Evolutionary conservation across 2,888 invertebrate genomes (phyloP).

Genomic region (Hoplodrina blanda): DNA sequence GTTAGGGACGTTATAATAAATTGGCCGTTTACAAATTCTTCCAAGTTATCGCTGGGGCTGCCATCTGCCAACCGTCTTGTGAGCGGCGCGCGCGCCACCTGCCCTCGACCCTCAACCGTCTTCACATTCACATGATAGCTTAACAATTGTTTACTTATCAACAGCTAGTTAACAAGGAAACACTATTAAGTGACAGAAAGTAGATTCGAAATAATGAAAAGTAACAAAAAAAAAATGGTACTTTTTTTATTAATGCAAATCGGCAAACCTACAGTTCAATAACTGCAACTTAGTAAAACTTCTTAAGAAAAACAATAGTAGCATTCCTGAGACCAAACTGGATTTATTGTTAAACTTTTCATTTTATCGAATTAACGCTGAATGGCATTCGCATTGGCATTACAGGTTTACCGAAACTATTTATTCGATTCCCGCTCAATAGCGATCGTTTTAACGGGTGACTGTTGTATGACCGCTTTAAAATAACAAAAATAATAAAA

Average conservation of each 20-base stretch:
- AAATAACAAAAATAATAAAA: conserved; percentile 59
- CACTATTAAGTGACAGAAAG: conserved; percentile 5
- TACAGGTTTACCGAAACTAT: conserved; percentile 33
- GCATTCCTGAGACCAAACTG: conserved; percentile 3
- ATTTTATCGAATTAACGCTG: conserved; percentile 27
- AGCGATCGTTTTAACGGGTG: conserved; percentile 46
- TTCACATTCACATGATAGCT: conserved; percentile 50
- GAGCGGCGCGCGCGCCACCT: conserved; percentile 57
- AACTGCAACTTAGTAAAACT: background rate
- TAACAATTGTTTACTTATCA: conserved; percentile 37
- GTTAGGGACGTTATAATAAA: conserved; percentile 53
- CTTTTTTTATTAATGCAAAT: background rate
- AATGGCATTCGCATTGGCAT: conserved; percentile 32
- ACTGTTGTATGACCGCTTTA: conserved; percentile 44
- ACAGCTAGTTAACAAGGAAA: conserved; percentile 35
- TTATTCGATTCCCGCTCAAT: conserved; percentile 46
- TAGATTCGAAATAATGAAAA: conserved; percentile 1
- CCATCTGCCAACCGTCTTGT: conserved; percentile 63
- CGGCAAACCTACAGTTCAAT: too few relatives aligned
- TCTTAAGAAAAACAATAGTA: conserved; percentile 1
- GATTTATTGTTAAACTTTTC: conserved; percentile 27
- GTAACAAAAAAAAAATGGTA: background rate
- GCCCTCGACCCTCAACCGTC: conserved; percentile 57
- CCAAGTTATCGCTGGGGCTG: conserved; percentile 50
- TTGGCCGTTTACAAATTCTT: conserved; percentile 56